phyloP scores from a whole-genome alignment of 1,140 invertebrate genomes.

The Antheraea pernyi region DNA sequence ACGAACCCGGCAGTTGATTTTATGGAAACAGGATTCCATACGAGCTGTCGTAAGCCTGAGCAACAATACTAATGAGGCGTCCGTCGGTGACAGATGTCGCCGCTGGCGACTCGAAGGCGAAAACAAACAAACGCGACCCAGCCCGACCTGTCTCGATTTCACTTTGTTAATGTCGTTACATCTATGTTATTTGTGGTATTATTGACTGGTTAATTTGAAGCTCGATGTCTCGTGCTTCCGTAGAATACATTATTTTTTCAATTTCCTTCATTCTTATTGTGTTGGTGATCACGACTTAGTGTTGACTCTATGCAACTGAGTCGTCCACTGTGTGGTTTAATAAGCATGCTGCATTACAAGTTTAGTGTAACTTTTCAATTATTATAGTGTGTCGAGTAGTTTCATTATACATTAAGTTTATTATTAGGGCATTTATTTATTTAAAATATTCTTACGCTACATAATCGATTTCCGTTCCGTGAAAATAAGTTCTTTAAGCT shows the following conservation, averaged over 20 bases:
- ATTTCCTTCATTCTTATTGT: background rate
- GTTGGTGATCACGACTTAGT: background rate
- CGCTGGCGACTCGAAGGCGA: slow-evolving; percentile 11
- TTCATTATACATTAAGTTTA: no score
- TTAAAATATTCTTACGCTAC: no score
- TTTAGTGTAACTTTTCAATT: background rate
- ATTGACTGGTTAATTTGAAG: background rate
- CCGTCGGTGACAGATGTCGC: slow-evolving; percentile 30
- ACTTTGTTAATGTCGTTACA: background rate
- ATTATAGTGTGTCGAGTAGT: no score
- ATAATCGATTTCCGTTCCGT: no score
- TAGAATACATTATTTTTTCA: background rate
- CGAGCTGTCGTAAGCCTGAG: slow-evolving; percentile 14
- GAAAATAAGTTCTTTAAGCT: no score
- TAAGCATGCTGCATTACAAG: background rate
- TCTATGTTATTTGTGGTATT: background rate
- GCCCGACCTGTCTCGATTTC: slow-evolving; percentile 5
- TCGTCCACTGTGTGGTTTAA: background rate
- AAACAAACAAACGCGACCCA: slow-evolving; percentile 21
- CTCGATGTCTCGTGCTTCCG: background rate
- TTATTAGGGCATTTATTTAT: no score
- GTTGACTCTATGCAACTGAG: background rate
- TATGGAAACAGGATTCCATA: slow-evolving; percentile 1
- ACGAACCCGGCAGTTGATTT: background rate
- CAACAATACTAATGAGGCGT: slow-evolving; percentile 35